A percentile compares a stretch with the other conserved stretches of the same genome.
Conservation (phyloP, 1,140 invertebrate species). For the Drosophila ananassae region DNA sequence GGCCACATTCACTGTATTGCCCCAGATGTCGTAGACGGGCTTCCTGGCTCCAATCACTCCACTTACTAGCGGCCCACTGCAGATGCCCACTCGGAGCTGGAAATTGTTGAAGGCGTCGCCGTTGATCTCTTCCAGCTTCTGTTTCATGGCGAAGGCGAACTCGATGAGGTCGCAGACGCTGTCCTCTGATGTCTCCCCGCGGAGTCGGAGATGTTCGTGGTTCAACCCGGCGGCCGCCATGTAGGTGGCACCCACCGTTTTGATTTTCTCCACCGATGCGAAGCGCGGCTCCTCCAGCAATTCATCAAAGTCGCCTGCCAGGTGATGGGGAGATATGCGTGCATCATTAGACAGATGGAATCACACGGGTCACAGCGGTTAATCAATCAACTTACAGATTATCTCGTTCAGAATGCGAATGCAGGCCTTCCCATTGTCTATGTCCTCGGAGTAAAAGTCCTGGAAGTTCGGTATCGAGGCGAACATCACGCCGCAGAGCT, state of each 20-base stretch:
- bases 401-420: constrained; percentile 99
- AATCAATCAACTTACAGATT: constrained; percentile 86
- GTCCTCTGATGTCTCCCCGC: constrained; percentile 86
- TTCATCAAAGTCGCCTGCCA: constrained; percentile 92
- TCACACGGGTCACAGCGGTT: constrained; percentile 9
- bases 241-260: constrained; percentile 98
- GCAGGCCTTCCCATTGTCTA: constrained; percentile 98
- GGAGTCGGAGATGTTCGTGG: constrained; percentile 88
- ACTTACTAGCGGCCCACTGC: constrained; percentile 96
- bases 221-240: constrained; percentile 99
- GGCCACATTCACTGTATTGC: constrained; percentile 97
- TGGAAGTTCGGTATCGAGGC: constrained; percentile 99
- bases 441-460: constrained; percentile 99
- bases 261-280: constrained; percentile 98
- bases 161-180: constrained; percentile 95
- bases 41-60: constrained; percentile 99
- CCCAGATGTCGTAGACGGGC: constrained; percentile 99
- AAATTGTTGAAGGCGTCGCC: constrained; percentile 99
- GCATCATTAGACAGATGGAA: constrained; percentile 41
- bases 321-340: constrained; percentile 3
- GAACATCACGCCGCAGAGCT: constrained; percentile 98
- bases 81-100: constrained; percentile 96
- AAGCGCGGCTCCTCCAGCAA: constrained; percentile 95
- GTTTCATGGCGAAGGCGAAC: constrained; percentile 96
- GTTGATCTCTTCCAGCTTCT: constrained; percentile 96